Percentiles rank a stretch among this genome's conserved stretches.
Evolutionary conservation across 2,888 invertebrate species (phyloP).

Genomic region (Scaptomyza cyrtandrae): DNA sequence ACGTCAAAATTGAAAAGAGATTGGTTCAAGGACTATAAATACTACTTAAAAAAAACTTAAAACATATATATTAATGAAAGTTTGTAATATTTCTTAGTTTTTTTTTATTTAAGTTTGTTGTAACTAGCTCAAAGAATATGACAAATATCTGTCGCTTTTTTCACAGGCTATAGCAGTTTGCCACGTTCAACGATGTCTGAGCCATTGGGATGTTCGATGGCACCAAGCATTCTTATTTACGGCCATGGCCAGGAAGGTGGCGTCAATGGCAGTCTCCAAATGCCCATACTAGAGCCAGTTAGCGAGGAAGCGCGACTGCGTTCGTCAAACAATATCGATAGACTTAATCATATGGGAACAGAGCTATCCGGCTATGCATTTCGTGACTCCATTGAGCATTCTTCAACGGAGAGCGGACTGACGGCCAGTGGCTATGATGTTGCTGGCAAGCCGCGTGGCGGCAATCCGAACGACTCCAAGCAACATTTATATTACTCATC

Average conservation of each 20-base stretch:
- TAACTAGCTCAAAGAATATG: too few relatives aligned
- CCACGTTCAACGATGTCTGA: constrained; percentile 94
- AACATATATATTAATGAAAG: too few relatives aligned
- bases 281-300: constrained; percentile 87
- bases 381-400: constrained; percentile 91
- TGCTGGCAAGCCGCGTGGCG: constrained; percentile 57
- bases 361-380: constrained; percentile 87
- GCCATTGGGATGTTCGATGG: constrained; percentile 86
- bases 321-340: constrained; percentile 81
- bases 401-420: constrained; percentile 91
- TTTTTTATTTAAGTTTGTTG: too few relatives aligned
- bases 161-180: constrained; percentile 91
- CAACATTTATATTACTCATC: constrained; percentile 72
- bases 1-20: too few relatives aligned
- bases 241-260: constrained; percentile 80
- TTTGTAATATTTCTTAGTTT: too few relatives aligned
- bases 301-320: constrained; percentile 87
- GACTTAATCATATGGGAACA: constrained; percentile 61
- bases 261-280: constrained; percentile 67
- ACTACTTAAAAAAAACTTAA: too few relatives aligned
- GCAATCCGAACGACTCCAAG: constrained; percentile 63
- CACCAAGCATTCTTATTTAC: constrained; percentile 84
- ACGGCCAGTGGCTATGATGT: constrained; percentile 76
- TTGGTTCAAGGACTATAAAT: too few relatives aligned
- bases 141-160: not conserved